Percentiles rank a stretch among this genome's conserved stretches.
Conservation (phyloP, 2,797 vertebrate genomes). For the Enteromius trimaculatus region DNA sequence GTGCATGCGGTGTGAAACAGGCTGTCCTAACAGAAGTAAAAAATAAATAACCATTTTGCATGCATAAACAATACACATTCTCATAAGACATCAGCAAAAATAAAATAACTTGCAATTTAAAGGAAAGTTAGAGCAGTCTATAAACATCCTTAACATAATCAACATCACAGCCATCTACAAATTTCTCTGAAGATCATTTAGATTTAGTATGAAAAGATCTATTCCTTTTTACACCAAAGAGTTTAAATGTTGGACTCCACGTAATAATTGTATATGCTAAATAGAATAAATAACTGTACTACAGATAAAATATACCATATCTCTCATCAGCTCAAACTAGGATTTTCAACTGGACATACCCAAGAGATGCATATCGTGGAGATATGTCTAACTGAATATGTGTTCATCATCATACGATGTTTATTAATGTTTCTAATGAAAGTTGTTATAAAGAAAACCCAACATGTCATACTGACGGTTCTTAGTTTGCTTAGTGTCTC, state of each 20-base stretch:
- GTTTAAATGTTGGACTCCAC: neutral
- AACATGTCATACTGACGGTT: neutral
- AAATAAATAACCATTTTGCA: neutral
- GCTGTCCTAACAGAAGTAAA: neutral
- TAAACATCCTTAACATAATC: neutral
- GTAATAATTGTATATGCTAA: neutral
- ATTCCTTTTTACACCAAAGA: neutral
- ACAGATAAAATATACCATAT: neutral
- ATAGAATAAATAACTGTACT: neutral
- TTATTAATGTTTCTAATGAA: neutral
- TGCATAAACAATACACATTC: neutral
- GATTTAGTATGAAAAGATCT: neutral
- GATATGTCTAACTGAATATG: neutral
- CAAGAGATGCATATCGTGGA: neutral
- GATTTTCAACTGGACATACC: neutral
- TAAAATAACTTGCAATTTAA: neutral
- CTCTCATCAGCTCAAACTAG: neutral
- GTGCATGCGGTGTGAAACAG: slow-evolving; percentile 11
- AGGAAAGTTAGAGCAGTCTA: neutral
- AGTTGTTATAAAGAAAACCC: neutral
- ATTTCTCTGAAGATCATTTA: neutral
- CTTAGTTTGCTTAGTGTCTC: neutral
- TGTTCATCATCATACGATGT: neutral
- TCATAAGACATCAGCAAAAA: neutral
- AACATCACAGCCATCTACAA: neutral